Evolutionary conservation across 2,113 vertebrate species (phyloP).

Genomic region (Callocephalon fimbriatum): DNA sequence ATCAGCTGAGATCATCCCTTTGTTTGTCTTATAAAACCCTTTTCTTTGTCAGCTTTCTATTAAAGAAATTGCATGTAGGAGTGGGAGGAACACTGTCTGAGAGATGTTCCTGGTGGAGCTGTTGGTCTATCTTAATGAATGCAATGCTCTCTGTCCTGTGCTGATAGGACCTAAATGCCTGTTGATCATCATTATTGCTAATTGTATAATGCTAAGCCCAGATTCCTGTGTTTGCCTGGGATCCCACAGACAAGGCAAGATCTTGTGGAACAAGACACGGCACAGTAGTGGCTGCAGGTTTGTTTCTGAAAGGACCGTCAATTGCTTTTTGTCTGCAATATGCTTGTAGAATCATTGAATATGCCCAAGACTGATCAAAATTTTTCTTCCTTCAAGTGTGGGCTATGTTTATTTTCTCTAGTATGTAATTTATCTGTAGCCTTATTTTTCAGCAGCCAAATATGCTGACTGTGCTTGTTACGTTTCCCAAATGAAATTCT

Average conservation of each 20-base stretch:
- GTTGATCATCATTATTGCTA: neutral
- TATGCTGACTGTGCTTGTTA: constrained; percentile 14
- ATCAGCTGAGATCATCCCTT: neutral
- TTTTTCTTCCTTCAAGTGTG: neutral
- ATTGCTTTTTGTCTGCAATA: rapidly evolving
- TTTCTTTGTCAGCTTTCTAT: neutral
- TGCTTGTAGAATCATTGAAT: neutral
- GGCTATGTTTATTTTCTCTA: neutral
- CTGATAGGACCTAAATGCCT: neutral
- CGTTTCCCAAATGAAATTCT: neutral
- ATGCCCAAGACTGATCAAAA: neutral
- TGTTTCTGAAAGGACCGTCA: neutral
- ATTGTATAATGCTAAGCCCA: neutral
- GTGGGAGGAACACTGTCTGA: neutral
- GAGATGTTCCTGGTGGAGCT: neutral
- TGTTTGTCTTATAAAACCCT: neutral
- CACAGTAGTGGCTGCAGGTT: rapidly evolving
- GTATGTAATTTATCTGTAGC: constrained; percentile 15
- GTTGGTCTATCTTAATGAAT: rapidly evolving
- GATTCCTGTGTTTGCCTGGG: neutral
- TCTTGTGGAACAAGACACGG: rapidly evolving
- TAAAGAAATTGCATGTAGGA: neutral
- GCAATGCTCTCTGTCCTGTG: neutral
- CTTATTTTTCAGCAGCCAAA: neutral
- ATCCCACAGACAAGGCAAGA: neutral